Conservation (phyloP, 2,113 vertebrate species). For the Podiceps cristatus region DNA sequence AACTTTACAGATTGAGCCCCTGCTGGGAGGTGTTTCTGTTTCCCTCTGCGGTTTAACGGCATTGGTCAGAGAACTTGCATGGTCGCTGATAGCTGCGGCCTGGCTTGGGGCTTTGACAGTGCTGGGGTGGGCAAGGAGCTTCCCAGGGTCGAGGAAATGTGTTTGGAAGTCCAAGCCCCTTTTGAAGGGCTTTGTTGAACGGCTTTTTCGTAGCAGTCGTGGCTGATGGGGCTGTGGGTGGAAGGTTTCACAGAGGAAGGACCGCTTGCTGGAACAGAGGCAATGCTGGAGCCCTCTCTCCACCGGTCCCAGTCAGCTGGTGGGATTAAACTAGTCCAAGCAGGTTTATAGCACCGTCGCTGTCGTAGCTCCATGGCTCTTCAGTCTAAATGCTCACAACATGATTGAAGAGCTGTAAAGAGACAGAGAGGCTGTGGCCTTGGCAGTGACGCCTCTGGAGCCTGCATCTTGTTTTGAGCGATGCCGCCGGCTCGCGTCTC, state of each 20-base stretch:
- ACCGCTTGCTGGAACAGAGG: not conserved
- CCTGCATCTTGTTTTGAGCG: accelerated
- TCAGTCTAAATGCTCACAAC: not conserved
- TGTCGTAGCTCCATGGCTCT: not conserved
- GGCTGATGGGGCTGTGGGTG: not conserved
- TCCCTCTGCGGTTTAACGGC: not conserved
- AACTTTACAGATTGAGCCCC: not conserved
- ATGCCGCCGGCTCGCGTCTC: accelerated
- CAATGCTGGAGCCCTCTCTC: not conserved
- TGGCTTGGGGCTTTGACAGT: not conserved
- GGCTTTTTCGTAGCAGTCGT: not conserved
- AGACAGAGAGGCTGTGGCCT: not conserved
- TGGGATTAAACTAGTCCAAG: not conserved
- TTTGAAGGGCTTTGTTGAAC: not conserved
- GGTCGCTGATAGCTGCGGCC: not conserved
- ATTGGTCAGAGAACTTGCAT: not conserved
- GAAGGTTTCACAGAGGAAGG: not conserved
- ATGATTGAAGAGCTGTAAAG: not conserved
- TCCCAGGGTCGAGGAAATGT: not conserved
- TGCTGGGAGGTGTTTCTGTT: not conserved
- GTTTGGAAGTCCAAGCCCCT: not conserved
- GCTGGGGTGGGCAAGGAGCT: not conserved
- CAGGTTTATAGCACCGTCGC: not conserved
- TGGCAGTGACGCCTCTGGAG: not conserved
- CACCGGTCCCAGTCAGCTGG: not conserved